A percentile compares a stretch with the other conserved stretches of the same genome.
Conservation (phyloP, 2,888 invertebrate genomes). For the Caenorhabditis wallacei region DNA sequence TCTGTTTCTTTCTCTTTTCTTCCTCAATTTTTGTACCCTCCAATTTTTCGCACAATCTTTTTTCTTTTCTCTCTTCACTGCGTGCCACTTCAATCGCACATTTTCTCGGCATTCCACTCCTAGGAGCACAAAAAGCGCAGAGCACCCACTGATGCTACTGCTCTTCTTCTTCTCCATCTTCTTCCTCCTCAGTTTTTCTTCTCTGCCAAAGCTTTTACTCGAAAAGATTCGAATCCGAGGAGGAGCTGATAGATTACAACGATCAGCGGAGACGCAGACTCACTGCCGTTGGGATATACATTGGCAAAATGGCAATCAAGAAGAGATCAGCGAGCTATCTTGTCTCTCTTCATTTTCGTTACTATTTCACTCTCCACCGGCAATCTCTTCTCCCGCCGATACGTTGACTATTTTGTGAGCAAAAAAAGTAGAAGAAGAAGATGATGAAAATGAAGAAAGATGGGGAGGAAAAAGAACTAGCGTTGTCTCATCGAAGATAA, state of each 20-base stretch:
- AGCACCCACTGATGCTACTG: conserved; percentile 37
- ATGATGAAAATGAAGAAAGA: conserved; percentile 40
- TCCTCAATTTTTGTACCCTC: conserved; percentile 31
- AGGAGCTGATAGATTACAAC: conserved; percentile 3
- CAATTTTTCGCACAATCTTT: conserved; percentile 35
- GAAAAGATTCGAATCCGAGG: conserved; percentile 11
- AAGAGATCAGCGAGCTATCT: conserved; percentile 54
- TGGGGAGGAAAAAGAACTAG: conserved; percentile 2
- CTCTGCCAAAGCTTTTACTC: conserved; percentile 49
- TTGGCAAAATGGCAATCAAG: conserved; percentile 59
- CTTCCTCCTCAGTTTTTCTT: conserved; percentile 37
- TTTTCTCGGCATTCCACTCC: conserved; percentile 68
- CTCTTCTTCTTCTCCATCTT: conserved; percentile 9
- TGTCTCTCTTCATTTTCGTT: background rate
- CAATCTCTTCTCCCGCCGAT: conserved; percentile 23
- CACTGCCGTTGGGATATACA: conserved; percentile 49
- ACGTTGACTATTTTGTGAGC: conserved; percentile 44
- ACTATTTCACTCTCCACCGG: conserved; percentile 24
- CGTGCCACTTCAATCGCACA: conserved; percentile 67
- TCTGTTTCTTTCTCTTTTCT: conserved; percentile 21
- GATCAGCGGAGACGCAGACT: conserved; percentile 50
- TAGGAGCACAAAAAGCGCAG: conserved; percentile 61
- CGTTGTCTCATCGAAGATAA: conserved; percentile 23
- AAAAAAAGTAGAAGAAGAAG: conserved; percentile 51
- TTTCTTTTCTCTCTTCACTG: conserved; percentile 28